Evolutionary conservation across 2,888 invertebrate species (phyloP).

Genomic region (Cryptocephalus primarius): DNA sequence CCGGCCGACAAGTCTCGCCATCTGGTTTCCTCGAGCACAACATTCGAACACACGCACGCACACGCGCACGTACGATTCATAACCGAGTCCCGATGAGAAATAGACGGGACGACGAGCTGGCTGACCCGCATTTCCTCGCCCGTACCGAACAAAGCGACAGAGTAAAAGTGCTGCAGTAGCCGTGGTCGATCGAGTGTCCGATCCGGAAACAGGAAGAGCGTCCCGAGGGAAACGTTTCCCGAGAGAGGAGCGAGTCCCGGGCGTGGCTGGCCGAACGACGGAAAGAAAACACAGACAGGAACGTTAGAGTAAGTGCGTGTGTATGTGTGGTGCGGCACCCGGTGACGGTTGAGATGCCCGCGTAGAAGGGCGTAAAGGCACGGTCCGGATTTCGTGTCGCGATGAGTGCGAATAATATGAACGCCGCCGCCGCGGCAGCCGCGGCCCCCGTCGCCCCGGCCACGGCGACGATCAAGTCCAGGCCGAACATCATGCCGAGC

Average conservation of each 20-base stretch:
- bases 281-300: slow-evolving; percentile 12
- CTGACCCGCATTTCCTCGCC: too few relatives aligned
- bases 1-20: slow-evolving; percentile 22
- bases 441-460: slow-evolving; percentile 31
- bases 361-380: slow-evolving; percentile 1
- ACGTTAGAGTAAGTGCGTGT: neutral
- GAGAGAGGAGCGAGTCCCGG: slow-evolving; percentile 18
- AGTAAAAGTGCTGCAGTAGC: too few relatives aligned
- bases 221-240: slow-evolving; percentile 2
- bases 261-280: slow-evolving; percentile 36
- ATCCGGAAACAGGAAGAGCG: slow-evolving; percentile 6
- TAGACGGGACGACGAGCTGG: too few relatives aligned
- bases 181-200: neutral
- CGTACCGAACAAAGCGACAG: too few relatives aligned
- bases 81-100: too few relatives aligned
- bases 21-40: slow-evolving; percentile 22
- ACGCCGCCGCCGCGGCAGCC: slow-evolving; percentile 15
- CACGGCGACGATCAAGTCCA: slow-evolving; percentile 37
- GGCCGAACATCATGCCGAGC: slow-evolving; percentile 43
- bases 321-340: too few relatives aligned
- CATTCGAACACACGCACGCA: too few relatives aligned
- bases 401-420: slow-evolving; percentile 38
- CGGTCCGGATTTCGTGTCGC: too few relatives aligned
- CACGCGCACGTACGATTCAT: too few relatives aligned
- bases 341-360: slow-evolving; percentile 3